Evolutionary conservation across 1,140 invertebrate genomes (phyloP).

Genomic region (Pseudomyrmex gracilis): DNA sequence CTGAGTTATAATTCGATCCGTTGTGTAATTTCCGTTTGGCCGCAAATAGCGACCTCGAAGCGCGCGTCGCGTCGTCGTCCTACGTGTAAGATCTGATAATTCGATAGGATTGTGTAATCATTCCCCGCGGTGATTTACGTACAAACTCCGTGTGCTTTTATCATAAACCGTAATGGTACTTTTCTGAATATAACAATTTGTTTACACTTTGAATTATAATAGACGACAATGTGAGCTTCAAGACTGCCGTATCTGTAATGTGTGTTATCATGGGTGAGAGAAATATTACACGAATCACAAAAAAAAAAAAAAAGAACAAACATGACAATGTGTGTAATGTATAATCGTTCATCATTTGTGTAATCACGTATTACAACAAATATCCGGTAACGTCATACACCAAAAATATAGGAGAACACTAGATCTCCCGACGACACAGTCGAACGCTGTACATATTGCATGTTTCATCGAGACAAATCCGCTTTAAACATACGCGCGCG

Average conservation of each 20-base stretch:
- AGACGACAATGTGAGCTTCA: slow-evolving; percentile 2
- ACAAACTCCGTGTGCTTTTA: slow-evolving; percentile 6
- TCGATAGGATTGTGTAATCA: slow-evolving; percentile 31
- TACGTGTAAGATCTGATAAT: slow-evolving; percentile 54
- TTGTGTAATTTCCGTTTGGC: slow-evolving; percentile 78
- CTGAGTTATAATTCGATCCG: slow-evolving; percentile 75
- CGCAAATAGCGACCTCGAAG: slow-evolving; percentile 58
- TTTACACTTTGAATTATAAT: slow-evolving; percentile 13
- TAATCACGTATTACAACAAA: background rate
- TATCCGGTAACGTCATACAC: background rate
- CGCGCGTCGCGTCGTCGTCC: slow-evolving; percentile 37
- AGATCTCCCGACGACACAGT: slow-evolving; percentile 34
- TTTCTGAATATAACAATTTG: background rate
- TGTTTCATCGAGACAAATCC: slow-evolving; percentile 62
- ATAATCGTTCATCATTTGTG: background rate
- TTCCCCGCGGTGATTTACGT: slow-evolving; percentile 21
- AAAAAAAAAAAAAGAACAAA: background rate
- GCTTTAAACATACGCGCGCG: slow-evolving; percentile 66
- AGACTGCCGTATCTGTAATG: background rate
- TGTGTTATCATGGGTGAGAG: background rate
- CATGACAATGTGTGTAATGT: background rate
- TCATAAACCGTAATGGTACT: background rate
- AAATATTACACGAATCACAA: background rate
- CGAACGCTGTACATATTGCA: slow-evolving; percentile 21
- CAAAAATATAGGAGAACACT: slow-evolving; percentile 44